These are phyloP conservation scores for Polydesmus complanatus DNA, from an alignment of 2,888 invertebrate species.

Conservation along the genomic window DNA sequence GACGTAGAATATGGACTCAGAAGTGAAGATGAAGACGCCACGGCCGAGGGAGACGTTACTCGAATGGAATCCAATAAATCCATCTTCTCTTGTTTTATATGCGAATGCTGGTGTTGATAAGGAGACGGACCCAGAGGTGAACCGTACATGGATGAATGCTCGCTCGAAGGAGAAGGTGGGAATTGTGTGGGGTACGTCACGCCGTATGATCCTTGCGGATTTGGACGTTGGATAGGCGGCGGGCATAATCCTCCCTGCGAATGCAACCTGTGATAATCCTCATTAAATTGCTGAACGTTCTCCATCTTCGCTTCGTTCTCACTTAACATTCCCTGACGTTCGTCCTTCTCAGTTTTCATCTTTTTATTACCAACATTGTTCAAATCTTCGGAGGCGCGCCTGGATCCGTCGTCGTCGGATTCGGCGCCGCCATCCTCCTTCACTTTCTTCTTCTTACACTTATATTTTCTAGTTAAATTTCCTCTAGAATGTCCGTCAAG, in stretches of 20 bases:
- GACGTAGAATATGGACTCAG: constrained; percentile 9
- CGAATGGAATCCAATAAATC: background rate
- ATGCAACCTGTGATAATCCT: background rate
- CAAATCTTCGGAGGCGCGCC: background rate
- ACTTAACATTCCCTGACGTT: background rate
- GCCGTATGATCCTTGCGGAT: background rate
- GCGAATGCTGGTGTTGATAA: constrained; percentile 10
- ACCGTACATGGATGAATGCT: constrained; percentile 6
- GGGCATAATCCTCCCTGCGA: background rate
- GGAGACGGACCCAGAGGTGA: constrained; percentile 1
- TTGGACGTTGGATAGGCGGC: background rate
- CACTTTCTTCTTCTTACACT: background rate
- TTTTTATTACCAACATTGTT: background rate
- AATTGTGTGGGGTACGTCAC: background rate
- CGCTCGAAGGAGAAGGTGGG: constrained; percentile 1
- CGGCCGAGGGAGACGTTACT: background rate
- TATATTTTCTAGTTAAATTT: background rate
- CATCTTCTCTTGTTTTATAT: constrained; percentile 17
- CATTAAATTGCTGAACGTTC: background rate
- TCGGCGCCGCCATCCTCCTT: background rate
- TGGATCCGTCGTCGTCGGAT: background rate
- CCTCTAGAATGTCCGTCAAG: background rate
- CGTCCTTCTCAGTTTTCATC: background rate
- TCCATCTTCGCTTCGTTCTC: background rate
- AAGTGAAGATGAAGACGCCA: constrained; percentile 3